Base-by-base conservation (phyloP, 2,888 invertebrate species). In the Drosophila ezoana region DNA sequence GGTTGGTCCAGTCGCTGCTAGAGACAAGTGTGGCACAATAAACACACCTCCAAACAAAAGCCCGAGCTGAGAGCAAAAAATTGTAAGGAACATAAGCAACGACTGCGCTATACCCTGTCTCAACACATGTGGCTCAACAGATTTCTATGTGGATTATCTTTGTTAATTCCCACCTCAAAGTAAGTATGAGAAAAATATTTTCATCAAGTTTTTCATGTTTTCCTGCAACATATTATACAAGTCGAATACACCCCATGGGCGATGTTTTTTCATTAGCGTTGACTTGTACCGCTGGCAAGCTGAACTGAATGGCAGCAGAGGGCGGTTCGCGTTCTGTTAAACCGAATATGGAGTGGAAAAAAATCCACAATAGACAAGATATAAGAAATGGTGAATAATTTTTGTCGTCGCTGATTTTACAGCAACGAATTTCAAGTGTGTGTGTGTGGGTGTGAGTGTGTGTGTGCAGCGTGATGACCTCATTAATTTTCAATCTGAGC, bases 401-500 rank as follows among this genome's bases (percentile, higher is more conserved):
- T 72, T 67, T 75, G 54, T 71, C 63, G 47, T 61, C 64, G 48
- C 70, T 54, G 79, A 77, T 62, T 77, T 76, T 65, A 76, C 66
- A 76, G 76, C 65, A 65, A 49, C 33, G 44, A 70, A 75, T 68
- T 66, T 63, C 51, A 23, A 49, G 16, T 32, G 6, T 65, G 37
- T 44, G 35, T 54, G 51, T 67, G 47, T 60, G 38, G 38, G 11
- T 69, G 45, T 60, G 32, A 72, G 59, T 68, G 66, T 79, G 58
- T 72, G 73, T 72, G 68, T 67, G 79, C 73, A 67, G 66, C 70
- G 60, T 85, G 89, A 86, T 86, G 90, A 90, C 90, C 89, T 90
- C 90, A 89, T 90, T 89, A 90, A 90, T 89, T 90, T 89, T 90
- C 90, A 89, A 89, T 90, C 89, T 89, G 90, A 89, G 82, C 90